These are phyloP conservation scores for Eupithecia tripunctaria DNA, from an alignment of 2,888 invertebrate genomes.

Conservation along the genomic window DNA sequence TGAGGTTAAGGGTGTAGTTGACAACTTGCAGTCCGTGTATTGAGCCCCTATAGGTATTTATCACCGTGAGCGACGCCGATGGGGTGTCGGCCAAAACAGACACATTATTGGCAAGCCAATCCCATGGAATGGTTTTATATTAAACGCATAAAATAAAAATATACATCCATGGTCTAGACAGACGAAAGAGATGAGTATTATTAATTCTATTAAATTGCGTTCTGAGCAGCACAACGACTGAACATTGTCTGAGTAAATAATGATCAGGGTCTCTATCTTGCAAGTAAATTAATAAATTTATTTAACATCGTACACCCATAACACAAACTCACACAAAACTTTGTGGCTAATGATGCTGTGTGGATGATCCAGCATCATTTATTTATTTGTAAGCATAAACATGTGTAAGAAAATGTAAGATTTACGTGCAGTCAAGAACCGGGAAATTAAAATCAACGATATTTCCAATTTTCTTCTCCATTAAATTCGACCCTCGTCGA, in stretches of 20 bases:
- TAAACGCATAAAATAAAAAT: neutral
- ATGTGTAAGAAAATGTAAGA: neutral
- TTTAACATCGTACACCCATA: too few relatives aligned
- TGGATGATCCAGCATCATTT: too few relatives aligned
- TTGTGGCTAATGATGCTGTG: too few relatives aligned
- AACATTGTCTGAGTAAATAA: neutral
- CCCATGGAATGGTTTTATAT: neutral
- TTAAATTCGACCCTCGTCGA: slow-evolving; percentile 15
- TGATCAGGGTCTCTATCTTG: neutral
- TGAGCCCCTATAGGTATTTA: neutral
- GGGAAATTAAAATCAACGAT: neutral
- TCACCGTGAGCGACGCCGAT: neutral
- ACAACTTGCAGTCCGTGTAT: too few relatives aligned
- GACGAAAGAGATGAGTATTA: neutral
- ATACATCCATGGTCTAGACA: neutral
- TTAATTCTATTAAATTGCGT: neutral
- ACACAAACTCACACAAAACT: too few relatives aligned
- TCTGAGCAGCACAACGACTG: neutral
- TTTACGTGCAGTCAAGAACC: neutral
- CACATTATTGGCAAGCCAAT: neutral
- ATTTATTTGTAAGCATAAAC: neutral
- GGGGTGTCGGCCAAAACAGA: neutral
- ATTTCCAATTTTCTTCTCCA: slow-evolving; percentile 11
- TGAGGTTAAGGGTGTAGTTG: too few relatives aligned
- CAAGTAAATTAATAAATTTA: too few relatives aligned